These are phyloP conservation scores for Stratiomys singularior DNA, from an alignment of 2,888 invertebrate genomes.

Conservation along the genomic window DNA sequence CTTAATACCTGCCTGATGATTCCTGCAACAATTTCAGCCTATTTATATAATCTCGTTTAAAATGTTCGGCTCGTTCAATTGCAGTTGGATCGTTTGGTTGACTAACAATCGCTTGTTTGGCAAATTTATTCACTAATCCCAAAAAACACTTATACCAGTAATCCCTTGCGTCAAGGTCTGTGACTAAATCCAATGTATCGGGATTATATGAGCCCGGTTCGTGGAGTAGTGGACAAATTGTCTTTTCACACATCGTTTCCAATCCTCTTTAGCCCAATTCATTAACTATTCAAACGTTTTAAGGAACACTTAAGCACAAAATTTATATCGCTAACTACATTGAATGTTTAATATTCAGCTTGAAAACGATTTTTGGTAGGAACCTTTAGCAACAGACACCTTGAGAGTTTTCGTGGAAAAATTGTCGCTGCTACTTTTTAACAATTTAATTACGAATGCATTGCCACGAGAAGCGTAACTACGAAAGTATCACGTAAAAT, in stretches of 20 bases:
- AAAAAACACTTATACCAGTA: slow-evolving; percentile 96
- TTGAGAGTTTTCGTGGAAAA: slow-evolving; percentile 17
- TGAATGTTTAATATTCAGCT: neutral
- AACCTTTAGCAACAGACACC: neutral
- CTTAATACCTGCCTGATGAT: slow-evolving; percentile 68
- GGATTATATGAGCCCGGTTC: slow-evolving; percentile 86
- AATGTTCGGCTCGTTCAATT: slow-evolving; percentile 80
- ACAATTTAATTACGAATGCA: slow-evolving; percentile 25
- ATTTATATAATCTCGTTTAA: slow-evolving; percentile 84
- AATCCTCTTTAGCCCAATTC: neutral
- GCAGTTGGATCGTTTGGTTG: slow-evolving; percentile 81
- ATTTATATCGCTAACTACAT: neutral
- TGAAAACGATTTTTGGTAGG: neutral
- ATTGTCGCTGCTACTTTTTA: neutral
- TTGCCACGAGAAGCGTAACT: neutral
- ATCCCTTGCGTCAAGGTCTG: slow-evolving; percentile 84
- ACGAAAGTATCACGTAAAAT: slow-evolving; percentile 16
- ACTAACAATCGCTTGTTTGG: slow-evolving; percentile 82
- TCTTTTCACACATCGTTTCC: slow-evolving; percentile 63
- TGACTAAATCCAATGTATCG: slow-evolving; percentile 90
- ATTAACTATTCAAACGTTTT: neutral
- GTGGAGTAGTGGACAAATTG: slow-evolving; percentile 79
- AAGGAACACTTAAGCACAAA: neutral
- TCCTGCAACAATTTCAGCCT: slow-evolving; percentile 68
- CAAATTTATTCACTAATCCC: slow-evolving; percentile 85